phyloP scores from a whole-genome alignment of 1,140 invertebrate genomes.

The Prorops nasuta region DNA sequence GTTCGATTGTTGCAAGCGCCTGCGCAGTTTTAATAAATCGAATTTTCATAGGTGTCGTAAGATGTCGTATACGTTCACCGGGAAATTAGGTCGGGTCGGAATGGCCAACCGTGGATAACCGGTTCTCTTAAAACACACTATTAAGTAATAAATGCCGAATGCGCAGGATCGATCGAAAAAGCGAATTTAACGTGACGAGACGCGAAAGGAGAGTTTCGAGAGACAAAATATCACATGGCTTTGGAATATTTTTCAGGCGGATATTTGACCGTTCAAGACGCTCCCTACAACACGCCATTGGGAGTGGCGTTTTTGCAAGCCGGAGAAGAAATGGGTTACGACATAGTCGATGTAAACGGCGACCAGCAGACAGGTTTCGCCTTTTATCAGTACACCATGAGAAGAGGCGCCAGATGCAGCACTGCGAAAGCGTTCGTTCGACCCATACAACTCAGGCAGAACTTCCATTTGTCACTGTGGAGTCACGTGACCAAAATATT shows the following conservation, averaged over 20 bases:
- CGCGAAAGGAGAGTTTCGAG: neutral
- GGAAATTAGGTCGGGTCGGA: neutral
- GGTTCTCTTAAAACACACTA: too few species aligned
- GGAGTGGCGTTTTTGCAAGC: conserved; percentile 83
- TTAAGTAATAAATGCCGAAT: too few species aligned
- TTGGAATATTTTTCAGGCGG: conserved; percentile 62
- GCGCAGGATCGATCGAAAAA: too few species aligned
- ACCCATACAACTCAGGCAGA: conserved; percentile 69
- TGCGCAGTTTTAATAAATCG: too few species aligned
- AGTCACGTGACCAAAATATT: conserved; percentile 75
- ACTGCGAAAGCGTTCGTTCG: conserved; percentile 78
- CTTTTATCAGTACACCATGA: conserved; percentile 80
- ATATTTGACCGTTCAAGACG: conserved; percentile 76
- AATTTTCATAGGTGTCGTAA: neutral
- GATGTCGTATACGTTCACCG: neutral
- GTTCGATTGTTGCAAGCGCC: too few species aligned
- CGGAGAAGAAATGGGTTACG: conserved; percentile 87
- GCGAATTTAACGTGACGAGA: too few species aligned
- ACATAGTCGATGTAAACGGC: conserved; percentile 75
- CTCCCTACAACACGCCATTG: conserved; percentile 77
- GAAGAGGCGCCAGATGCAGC: conserved; percentile 73
- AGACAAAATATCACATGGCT: neutral
- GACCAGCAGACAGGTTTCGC: conserved; percentile 79
- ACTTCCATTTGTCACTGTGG: conserved; percentile 74
- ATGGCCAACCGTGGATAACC: too few species aligned